phyloP scores from a whole-genome alignment of 2,797 vertebrate genomes.

The Pogonophryne albipinna region DNA sequence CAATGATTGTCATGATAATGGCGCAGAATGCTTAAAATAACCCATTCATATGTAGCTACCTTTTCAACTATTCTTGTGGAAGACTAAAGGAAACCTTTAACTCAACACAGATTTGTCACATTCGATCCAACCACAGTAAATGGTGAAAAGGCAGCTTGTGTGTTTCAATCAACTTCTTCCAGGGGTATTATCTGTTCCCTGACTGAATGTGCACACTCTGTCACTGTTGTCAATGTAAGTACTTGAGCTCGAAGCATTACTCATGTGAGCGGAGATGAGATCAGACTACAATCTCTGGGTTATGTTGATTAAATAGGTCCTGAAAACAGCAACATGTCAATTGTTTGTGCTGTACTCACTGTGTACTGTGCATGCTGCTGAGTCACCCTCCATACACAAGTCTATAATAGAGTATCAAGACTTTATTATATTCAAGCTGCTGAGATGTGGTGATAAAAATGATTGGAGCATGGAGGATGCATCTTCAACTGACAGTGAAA shows the following conservation, averaged over 20 bases:
- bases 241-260: slow-evolving; percentile 29
- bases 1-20: slow-evolving; percentile 21
- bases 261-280: slow-evolving; percentile 2
- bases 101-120: background rate
- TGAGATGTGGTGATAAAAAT: background rate
- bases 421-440: background rate
- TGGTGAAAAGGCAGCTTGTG: slow-evolving; percentile 73
- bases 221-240: slow-evolving; percentile 20
- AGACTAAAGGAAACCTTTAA: background rate
- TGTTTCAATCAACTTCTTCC: slow-evolving; percentile 9
- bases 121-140: slow-evolving; percentile 43
- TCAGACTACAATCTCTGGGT: background rate
- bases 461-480: background rate
- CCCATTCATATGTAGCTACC: slow-evolving; percentile 50
- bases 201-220: slow-evolving; percentile 51
- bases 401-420: background rate
- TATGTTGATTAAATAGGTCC: background rate
- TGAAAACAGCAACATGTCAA: slow-evolving; percentile 13
- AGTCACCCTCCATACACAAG: background rate
- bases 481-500: background rate
- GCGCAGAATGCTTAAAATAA: slow-evolving; percentile 17
- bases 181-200: slow-evolving; percentile 35
- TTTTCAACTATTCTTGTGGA: slow-evolving; percentile 71
- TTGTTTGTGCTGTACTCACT: slow-evolving; percentile 22
- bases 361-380: slow-evolving; percentile 51